Evolutionary conservation across 2,113 vertebrate genomes (phyloP).

Genomic region (Sphaerodactylus townsendi): DNA sequence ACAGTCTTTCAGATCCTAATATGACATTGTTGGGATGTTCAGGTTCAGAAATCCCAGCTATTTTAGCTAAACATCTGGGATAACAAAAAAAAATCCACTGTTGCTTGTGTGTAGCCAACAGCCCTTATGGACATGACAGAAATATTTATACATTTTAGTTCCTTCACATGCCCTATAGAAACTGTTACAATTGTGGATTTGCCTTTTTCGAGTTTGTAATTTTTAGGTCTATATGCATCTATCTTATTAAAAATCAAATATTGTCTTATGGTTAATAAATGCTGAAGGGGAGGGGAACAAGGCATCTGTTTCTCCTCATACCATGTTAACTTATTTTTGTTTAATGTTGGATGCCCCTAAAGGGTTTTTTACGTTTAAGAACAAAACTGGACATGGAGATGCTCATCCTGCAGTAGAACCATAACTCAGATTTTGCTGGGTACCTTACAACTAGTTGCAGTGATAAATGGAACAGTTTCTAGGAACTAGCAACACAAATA

Average conservation of each 20-base stretch:
- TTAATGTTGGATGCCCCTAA: slow-evolving; percentile 25
- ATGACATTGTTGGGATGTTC: no score
- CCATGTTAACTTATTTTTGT: slow-evolving; percentile 22
- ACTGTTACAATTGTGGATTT: no score
- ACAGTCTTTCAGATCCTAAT: no score
- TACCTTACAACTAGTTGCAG: slow-evolving; percentile 44
- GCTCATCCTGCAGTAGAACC: slow-evolving; percentile 38
- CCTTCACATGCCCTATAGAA: no score
- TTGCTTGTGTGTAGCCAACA: no score
- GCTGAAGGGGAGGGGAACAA: not conserved
- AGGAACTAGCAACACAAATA: slow-evolving; percentile 57
- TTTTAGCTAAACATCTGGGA: no score
- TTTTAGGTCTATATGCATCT: no score
- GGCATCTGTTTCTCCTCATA: not conserved
- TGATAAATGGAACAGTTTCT: slow-evolving; percentile 67
- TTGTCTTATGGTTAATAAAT: not conserved
- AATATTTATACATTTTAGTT: no score
- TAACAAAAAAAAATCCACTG: no score
- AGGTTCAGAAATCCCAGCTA: no score
- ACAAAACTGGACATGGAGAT: slow-evolving; percentile 33
- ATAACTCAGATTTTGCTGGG: slow-evolving; percentile 51
- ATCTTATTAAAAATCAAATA: not conserved
- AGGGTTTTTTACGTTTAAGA: slow-evolving; percentile 46
- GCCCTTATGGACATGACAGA: no score
- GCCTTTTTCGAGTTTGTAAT: no score